Conservation (phyloP, 2,888 invertebrate species). For the Scelioninae gen. 1 region DNA sequence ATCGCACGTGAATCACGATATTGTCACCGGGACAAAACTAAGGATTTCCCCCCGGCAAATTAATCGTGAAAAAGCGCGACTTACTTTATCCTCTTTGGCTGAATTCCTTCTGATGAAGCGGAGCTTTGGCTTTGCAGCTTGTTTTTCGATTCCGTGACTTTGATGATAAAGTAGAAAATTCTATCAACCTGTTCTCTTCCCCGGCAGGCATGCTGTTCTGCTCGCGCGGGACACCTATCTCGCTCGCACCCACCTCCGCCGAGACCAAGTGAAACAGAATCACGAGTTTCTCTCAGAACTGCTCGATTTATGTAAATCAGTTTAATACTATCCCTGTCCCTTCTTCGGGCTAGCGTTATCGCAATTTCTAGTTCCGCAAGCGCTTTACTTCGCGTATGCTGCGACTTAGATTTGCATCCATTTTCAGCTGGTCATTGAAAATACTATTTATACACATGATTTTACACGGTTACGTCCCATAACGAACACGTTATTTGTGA, state of each 20-base stretch:
- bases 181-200: conserved; percentile 65
- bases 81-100: conserved; percentile 67
- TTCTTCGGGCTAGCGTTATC: conserved; percentile 75
- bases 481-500: conserved; percentile 49
- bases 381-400: conserved; percentile 70
- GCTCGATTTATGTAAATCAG: conserved; percentile 79
- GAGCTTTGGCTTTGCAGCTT: conserved; percentile 68
- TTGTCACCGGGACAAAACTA: conserved; percentile 48
- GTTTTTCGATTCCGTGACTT: conserved; percentile 70
- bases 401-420: conserved; percentile 76
- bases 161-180: conserved; percentile 71
- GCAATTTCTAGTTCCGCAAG: conserved; percentile 74
- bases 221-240: conserved; percentile 25
- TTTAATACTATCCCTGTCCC: conserved; percentile 75
- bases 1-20: conserved; percentile 18
- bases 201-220: conserved; percentile 10
- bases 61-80: conserved; percentile 70
- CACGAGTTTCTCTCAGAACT: conserved; percentile 69
- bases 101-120: conserved; percentile 69
- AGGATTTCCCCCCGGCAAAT: conserved; percentile 65
- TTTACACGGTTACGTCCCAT: conserved; percentile 53
- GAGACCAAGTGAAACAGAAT: conserved; percentile 69
- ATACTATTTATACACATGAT: conserved; percentile 66
- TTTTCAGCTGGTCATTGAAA: conserved; percentile 74
- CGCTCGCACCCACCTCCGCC: conserved; percentile 30